Percentiles rank a stretch among this genome's conserved stretches.
Conservation (phyloP, 2,113 vertebrate genomes). For the Turdus rufiventris region DNA sequence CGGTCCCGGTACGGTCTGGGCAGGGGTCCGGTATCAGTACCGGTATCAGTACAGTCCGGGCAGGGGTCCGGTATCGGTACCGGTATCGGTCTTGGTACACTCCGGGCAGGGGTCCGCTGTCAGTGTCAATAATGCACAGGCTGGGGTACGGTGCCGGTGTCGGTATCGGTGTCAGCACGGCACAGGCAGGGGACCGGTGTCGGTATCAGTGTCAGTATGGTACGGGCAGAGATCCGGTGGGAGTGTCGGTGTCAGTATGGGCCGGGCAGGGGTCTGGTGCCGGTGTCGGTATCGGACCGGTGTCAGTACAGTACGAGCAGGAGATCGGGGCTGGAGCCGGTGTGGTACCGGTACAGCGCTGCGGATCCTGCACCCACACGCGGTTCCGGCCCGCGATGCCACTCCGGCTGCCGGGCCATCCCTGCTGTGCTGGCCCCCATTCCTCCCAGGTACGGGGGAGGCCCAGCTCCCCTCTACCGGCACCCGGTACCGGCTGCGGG, state of each 20-base stretch:
- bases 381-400: background rate
- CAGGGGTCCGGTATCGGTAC: background rate
- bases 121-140: background rate
- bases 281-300: too few species aligned
- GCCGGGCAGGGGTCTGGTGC: accelerated
- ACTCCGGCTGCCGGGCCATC: background rate
- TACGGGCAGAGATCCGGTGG: background rate
- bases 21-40: background rate
- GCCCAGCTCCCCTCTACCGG: background rate
- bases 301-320: background rate
- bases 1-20: too few species aligned
- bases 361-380: background rate
- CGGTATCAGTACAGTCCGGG: too few species aligned
- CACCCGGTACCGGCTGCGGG: background rate
- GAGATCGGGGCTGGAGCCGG: accelerated
- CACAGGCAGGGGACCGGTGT: background rate
- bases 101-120: background rate
- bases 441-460: background rate
- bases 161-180: too few species aligned
- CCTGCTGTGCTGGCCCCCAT: background rate
- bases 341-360: background rate
- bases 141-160: background rate
- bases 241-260: background rate
- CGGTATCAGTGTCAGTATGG: too few species aligned
- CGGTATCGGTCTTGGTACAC: background rate